A percentile compares a stretch with the other conserved stretches of the same genome.
phyloP scores from a whole-genome alignment of 2,113 vertebrate genomes.

The Tenebrosternarchus preto region DNA sequence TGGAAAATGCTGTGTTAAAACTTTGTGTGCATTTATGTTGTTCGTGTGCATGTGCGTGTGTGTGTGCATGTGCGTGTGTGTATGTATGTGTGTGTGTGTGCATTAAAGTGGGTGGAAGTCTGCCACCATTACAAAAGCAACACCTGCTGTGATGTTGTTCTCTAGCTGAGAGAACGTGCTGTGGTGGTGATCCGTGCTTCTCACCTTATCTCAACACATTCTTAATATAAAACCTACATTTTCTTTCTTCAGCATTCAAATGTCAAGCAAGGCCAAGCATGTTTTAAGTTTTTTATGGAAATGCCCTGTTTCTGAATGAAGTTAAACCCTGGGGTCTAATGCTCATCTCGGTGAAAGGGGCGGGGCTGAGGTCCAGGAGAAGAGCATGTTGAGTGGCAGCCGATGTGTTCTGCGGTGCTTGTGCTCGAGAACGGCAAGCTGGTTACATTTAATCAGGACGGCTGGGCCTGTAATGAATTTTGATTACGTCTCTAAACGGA shows the following conservation, averaged over 20 bases:
- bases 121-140: not conserved
- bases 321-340: conserved; percentile 16
- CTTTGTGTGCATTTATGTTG: no score
- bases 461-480: conserved; percentile 97
- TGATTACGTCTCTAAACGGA: conserved; percentile 97
- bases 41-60: not conserved
- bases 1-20: no score
- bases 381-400: conserved; percentile 60
- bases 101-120: not conserved
- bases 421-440: conserved; percentile 79
- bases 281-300: not conserved
- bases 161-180: not conserved
- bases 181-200: no score
- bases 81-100: not conserved
- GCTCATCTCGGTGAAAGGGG: conserved; percentile 49
- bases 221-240: not conserved
- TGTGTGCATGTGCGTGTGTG: not conserved
- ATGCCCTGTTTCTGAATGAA: conserved; percentile 17
- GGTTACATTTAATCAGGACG: conserved; percentile 99
- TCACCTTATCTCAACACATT: not conserved
- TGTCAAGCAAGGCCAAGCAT: not conserved
- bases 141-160: not conserved
- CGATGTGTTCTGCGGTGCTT: conserved; percentile 60
- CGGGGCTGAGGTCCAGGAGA: conserved; percentile 57
- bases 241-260: not conserved